These are phyloP conservation scores for Drosophila anomelani DNA, from an alignment of 2,888 invertebrate species.

Conservation along the genomic window DNA sequence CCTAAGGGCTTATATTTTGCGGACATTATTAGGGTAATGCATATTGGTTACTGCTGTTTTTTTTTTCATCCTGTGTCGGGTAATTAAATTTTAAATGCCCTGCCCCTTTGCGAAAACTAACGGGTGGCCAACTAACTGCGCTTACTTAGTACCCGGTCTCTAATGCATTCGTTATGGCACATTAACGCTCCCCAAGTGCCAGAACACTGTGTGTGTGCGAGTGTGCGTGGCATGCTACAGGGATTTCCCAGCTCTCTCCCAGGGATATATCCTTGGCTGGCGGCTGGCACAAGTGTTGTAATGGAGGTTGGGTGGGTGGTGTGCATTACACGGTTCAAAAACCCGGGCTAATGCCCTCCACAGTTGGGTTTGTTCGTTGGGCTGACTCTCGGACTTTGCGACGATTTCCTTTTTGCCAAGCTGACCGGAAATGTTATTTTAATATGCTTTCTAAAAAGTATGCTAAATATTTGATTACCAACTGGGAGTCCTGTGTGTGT, in stretches of 20 bases:
- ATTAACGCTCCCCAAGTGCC: constrained; percentile 72
- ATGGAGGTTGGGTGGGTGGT: constrained; percentile 10
- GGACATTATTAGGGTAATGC: constrained; percentile 21
- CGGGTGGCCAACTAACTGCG: constrained; percentile 45
- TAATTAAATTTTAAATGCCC: constrained; percentile 72
- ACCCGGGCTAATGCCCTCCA: constrained; percentile 48
- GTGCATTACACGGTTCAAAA: constrained; percentile 71
- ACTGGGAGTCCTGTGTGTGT: constrained; percentile 43
- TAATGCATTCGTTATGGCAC: constrained; percentile 79
- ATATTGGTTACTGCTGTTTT: constrained; percentile 5
- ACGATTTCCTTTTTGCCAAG: constrained; percentile 56
- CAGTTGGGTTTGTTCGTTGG: constrained; percentile 12
- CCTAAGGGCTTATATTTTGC: constrained; percentile 1
- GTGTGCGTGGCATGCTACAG: constrained; percentile 61
- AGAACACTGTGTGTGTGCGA: neutral
- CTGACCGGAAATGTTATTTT: constrained; percentile 81
- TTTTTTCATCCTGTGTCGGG: constrained; percentile 23
- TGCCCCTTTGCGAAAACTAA: constrained; percentile 8
- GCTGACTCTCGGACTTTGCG: constrained; percentile 29
- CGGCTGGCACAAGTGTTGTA: constrained; percentile 19
- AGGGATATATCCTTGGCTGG: constrained; percentile 29
- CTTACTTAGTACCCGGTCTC: constrained; percentile 55
- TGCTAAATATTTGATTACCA: constrained; percentile 83
- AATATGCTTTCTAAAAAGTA: constrained; percentile 80
- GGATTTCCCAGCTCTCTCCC: constrained; percentile 51